phyloP scores from a whole-genome alignment of 2,113 vertebrate genomes.

The Oryzias curvinotus region DNA sequence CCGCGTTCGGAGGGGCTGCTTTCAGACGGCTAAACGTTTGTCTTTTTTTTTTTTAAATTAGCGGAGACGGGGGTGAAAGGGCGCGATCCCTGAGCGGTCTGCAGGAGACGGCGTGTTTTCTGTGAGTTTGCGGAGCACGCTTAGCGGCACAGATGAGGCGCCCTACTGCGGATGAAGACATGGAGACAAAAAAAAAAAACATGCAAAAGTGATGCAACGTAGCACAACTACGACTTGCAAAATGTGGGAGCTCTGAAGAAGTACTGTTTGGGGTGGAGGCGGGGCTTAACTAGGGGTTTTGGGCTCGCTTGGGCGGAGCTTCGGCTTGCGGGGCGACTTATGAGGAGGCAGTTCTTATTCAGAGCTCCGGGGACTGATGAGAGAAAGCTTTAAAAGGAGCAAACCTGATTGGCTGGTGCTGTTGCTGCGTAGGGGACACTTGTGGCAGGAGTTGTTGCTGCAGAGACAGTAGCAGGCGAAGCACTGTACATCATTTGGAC shows the following conservation, averaged over 20 bases:
- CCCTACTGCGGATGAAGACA: conserved; percentile 66
- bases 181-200: conserved; percentile 61
- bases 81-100: conserved; percentile 15
- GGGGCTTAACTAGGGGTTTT: too few relatives aligned
- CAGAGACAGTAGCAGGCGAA: conserved; percentile 99
- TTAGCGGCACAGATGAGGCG: conserved; percentile 56
- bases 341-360: conserved; percentile 85
- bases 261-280: conserved; percentile 70
- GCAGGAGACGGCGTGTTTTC: conserved; percentile 8
- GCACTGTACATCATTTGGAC: conserved; percentile 99
- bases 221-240: conserved; percentile 87
- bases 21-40: conserved; percentile 46
- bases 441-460: conserved; percentile 99
- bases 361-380: conserved; percentile 96
- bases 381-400: conserved; percentile 99
- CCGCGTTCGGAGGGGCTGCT: conserved; percentile 48
- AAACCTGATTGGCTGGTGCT: conserved; percentile 99
- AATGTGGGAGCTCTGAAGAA: conserved; percentile 98
- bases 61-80: conserved; percentile 12
- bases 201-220: conserved; percentile 87
- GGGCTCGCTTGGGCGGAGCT: neutral
- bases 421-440: conserved; percentile 98
- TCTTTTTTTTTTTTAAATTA: conserved; percentile 14
- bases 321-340: conserved; percentile 11
- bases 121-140: conserved; percentile 48